Evolutionary conservation across 2,113 vertebrate species (phyloP).

Genomic region (Ramphastos sulfuratus): DNA sequence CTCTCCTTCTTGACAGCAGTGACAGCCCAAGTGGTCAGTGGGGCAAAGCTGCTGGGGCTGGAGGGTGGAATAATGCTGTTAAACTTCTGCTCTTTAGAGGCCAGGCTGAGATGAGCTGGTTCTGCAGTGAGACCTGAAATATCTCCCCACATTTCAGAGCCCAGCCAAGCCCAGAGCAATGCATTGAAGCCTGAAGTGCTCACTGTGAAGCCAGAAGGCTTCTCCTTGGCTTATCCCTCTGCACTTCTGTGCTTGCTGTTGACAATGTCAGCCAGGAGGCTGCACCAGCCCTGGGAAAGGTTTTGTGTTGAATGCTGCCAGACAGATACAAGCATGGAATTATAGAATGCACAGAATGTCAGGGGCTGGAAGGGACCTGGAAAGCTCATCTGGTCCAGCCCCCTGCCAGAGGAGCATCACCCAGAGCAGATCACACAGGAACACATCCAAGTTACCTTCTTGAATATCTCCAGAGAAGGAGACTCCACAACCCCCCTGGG

Average conservation of each 20-base stretch:
- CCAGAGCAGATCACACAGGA: no score
- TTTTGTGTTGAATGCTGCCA: not conserved
- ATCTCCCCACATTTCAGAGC: not conserved
- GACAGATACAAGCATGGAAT: not conserved
- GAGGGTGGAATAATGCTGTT: not conserved
- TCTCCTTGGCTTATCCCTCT: not conserved
- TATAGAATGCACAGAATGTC: no score
- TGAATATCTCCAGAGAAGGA: no score
- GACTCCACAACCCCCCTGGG: no score
- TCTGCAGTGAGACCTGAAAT: not conserved
- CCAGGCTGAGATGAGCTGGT: not conserved
- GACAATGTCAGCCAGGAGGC: not conserved
- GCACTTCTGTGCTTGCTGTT: not conserved
- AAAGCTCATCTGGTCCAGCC: no score
- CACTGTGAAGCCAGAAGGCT: not conserved
- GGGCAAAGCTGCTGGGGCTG: not conserved
- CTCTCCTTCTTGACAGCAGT: not conserved
- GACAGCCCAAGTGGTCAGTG: not conserved
- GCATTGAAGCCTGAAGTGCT: not conserved
- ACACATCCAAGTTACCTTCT: no score
- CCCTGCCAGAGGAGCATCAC: no score
- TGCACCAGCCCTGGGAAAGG: not conserved
- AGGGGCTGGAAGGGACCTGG: no score
- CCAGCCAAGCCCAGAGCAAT: not conserved
- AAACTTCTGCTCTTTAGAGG: rapidly evolving